Percentiles rank a stretch among this genome's conserved stretches.
phyloP scores from a whole-genome alignment of 1,140 invertebrate genomes.

The Ganaspis sp. region DNA sequence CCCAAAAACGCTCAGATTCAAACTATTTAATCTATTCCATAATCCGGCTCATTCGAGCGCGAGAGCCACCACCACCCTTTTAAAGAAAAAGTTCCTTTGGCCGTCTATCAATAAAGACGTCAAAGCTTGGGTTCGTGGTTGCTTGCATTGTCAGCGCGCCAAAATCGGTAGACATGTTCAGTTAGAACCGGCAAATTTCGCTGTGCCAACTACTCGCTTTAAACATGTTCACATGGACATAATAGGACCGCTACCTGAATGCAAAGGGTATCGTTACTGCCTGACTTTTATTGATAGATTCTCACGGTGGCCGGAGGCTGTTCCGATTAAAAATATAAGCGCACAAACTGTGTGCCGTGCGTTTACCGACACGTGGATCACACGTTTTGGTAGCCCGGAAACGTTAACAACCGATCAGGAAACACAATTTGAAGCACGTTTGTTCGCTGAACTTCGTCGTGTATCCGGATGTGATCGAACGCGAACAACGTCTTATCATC shows the following conservation, averaged over 20 bases:
- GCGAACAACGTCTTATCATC: constrained; percentile 45
- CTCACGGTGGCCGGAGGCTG: constrained; percentile 10
- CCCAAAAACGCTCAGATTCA: no score
- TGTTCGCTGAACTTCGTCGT: background rate
- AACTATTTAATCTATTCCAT: no score
- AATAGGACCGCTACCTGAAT: no score
- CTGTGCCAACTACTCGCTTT: no score
- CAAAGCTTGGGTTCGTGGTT: constrained; percentile 75
- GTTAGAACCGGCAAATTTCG: no score
- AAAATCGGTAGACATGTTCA: no score
- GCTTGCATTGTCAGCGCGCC: no score
- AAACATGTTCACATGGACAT: no score
- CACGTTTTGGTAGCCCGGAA: background rate
- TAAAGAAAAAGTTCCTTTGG: background rate
- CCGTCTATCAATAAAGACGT: constrained; percentile 22
- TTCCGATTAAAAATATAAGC: background rate
- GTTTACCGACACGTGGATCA: background rate
- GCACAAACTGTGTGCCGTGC: background rate
- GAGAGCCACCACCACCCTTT: background rate
- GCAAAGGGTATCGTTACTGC: no score
- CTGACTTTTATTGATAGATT: no score
- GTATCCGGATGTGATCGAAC: background rate
- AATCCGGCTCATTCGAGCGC: background rate
- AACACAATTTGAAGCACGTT: background rate
- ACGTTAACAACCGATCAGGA: constrained; percentile 3